Evolutionary conservation across 2,113 vertebrate genomes (phyloP).

Genomic region (Pungitius pungitius): DNA sequence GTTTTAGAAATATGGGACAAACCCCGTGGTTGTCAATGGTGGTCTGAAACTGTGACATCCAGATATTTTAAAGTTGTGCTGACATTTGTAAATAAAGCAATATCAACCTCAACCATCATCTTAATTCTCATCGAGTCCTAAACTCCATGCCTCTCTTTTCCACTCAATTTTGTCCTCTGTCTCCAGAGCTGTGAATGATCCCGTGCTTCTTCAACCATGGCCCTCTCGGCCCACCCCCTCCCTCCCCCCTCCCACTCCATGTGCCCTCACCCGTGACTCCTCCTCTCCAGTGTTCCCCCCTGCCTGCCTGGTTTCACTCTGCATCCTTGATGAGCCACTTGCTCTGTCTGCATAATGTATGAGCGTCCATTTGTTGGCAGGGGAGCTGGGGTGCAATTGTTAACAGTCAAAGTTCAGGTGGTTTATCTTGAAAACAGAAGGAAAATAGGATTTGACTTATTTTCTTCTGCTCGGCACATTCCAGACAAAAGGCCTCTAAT

Average conservation of each 20-base stretch:
- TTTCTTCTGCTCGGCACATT: slow-evolving; percentile 9
- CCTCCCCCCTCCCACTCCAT: background rate
- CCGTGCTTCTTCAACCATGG: slow-evolving; percentile 59
- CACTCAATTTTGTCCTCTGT: slow-evolving; percentile 32
- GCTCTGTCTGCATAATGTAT: slow-evolving; percentile 67
- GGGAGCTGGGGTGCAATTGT: slow-evolving; percentile 39
- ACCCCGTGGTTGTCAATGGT: background rate
- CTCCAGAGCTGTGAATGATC: slow-evolving; percentile 53
- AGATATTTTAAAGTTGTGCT: background rate
- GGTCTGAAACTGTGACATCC: background rate
- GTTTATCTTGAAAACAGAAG: slow-evolving; percentile 37
- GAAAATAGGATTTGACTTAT: slow-evolving; percentile 44
- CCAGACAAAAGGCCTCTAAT: slow-evolving; percentile 8
- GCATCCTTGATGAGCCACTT: slow-evolving; percentile 65
- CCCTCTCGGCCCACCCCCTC: slow-evolving; percentile 15
- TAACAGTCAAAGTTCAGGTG: slow-evolving; percentile 59
- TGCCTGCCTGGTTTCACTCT: slow-evolving; percentile 66
- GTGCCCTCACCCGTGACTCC: slow-evolving; percentile 42
- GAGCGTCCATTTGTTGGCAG: slow-evolving; percentile 53
- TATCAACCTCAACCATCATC: background rate
- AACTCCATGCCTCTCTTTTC: slow-evolving; percentile 23
- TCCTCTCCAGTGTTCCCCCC: slow-evolving; percentile 51
- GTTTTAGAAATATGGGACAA: background rate
- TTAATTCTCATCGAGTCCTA: slow-evolving; percentile 28
- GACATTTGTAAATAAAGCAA: background rate